Evolutionary conservation across 2,113 vertebrate species (phyloP).

Genomic region (Hucho hucho): DNA sequence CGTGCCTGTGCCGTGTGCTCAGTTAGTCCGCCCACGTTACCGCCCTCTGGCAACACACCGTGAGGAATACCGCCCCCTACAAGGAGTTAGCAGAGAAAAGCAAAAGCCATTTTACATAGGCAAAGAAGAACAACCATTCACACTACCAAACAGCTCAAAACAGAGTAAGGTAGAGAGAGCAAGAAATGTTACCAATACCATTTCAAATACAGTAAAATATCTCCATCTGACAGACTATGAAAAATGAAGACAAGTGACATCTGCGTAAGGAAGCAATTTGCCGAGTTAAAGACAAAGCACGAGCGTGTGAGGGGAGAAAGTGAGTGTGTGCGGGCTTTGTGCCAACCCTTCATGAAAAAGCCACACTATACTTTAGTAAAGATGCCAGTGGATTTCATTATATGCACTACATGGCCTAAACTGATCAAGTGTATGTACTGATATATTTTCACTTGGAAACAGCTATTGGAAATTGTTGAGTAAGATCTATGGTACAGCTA

Average conservation of each 20-base stretch:
- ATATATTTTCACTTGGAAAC: too few species aligned
- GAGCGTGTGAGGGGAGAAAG: constrained; percentile 8
- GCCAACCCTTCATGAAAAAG: constrained; percentile 47
- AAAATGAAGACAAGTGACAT: constrained; percentile 76
- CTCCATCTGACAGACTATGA: constrained; percentile 67
- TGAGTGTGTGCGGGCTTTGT: constrained; percentile 21
- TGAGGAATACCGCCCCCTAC: constrained; percentile 92
- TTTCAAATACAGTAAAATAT: constrained; percentile 45
- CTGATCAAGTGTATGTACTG: background rate
- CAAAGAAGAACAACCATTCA: constrained; percentile 17
- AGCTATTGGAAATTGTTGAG: too few species aligned
- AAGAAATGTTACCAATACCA: constrained; percentile 1
- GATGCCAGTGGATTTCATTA: constrained; percentile 34
- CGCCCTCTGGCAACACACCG: constrained; percentile 86
- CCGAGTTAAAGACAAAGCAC: constrained; percentile 41
- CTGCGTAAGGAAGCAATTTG: constrained; percentile 41
- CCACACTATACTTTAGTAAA: constrained; percentile 25
- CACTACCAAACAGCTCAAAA: constrained; percentile 21
- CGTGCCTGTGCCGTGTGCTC: constrained; percentile 79
- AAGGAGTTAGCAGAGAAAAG: constrained; percentile 86
- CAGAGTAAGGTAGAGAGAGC: background rate
- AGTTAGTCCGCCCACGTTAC: constrained; percentile 89
- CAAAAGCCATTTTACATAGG: constrained; percentile 60
- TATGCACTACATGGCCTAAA: background rate
- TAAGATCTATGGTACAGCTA: too few species aligned